Evolutionary conservation across 1,140 invertebrate genomes (phyloP).

Genomic region (Rhopalosiphum padi): DNA sequence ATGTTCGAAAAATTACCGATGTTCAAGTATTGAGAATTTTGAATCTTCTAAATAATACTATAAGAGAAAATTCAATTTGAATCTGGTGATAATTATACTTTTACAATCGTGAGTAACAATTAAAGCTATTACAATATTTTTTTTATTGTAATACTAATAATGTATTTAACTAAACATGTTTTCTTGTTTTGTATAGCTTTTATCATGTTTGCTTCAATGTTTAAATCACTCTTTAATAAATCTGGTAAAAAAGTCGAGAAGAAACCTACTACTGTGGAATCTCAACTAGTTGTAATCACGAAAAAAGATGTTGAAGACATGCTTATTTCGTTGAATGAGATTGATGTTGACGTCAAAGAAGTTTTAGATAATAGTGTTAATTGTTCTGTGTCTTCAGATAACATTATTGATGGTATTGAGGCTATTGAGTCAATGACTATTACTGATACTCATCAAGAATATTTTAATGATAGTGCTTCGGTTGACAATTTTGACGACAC

Average conservation of each 20-base stretch:
- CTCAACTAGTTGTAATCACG: background rate
- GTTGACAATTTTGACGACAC: background rate
- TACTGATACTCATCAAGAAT: background rate
- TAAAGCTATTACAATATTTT: background rate
- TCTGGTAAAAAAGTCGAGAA: background rate
- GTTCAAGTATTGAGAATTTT: too few relatives aligned
- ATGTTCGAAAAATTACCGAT: background rate
- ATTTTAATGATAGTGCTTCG: background rate
- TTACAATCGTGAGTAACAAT: background rate
- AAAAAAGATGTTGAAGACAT: background rate
- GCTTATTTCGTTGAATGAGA: background rate
- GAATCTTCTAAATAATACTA: background rate
- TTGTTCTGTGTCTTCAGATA: background rate
- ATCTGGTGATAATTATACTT: background rate
- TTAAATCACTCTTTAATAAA: background rate
- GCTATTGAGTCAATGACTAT: background rate
- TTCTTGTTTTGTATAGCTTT: background rate
- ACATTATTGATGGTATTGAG: background rate
- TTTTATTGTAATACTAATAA: background rate
- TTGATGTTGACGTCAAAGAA: background rate
- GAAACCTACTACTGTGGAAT: background rate
- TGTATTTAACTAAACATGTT: background rate
- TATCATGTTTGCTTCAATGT: conserved; percentile 40
- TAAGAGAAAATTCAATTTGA: background rate
- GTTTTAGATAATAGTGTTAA: background rate